Evolutionary conservation across 2,113 vertebrate genomes (phyloP), one percentile per base, ranked within the genome.

Genomic region (Mastomys natalensis): DNA sequence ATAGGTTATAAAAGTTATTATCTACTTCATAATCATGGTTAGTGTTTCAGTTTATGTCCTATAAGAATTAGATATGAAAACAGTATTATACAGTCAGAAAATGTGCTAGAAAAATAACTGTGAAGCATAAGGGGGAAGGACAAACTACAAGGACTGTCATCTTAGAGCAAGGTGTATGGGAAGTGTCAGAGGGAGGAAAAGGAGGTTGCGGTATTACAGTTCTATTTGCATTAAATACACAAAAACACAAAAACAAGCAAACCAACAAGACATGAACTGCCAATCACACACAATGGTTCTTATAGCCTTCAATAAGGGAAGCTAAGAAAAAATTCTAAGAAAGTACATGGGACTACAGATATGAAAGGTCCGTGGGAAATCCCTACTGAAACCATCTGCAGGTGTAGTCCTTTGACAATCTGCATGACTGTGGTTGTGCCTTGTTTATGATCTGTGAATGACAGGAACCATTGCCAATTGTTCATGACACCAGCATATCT

Each of bases 401-500:
- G 66, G 31, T 43, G 0, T 8, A 53, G 1, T 7, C 58, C 29
- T 21, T 12, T 15, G 17, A 5, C 16, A 53, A 2, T 11, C 2
- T 29, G 19, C 31, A 29, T 0, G 1, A 17, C 7, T 68, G 40
- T 8, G 31, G 17, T 68, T 11, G 1, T 34, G 4, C 15, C 7
- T 24, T 10, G 8, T 0, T 15, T 26, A 22, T 43, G 7, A 21
- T 74, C 13, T 26, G 26, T 64, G 4, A n/a, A 2, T 34, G 64
- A 37, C 7, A 11, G 13, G 26, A 34, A 15, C 21, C 31, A 15
- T 53, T 5, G 7, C 1, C 13, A 11, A 45, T 66, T 7, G 53
- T 66, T 7, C 16, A 0, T 1, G 15, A 29, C 3, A 7, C 66
- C 17, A 19, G 15, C 2, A 21, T 45, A 2, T 74, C 40, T 34